Evolutionary conservation across 2,113 vertebrate species (phyloP).

Genomic region (Sinosuthora webbiana): DNA sequence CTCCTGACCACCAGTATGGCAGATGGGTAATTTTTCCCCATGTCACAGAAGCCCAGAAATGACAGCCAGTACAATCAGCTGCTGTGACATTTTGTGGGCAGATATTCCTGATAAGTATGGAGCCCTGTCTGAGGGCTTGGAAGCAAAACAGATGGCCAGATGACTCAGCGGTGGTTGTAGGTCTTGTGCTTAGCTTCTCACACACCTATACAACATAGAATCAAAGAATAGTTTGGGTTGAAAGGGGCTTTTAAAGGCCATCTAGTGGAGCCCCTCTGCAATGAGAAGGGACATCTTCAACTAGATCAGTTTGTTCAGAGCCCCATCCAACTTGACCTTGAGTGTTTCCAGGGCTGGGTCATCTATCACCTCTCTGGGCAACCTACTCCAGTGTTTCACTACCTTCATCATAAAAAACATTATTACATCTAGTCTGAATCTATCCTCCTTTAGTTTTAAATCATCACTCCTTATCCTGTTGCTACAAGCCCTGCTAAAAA

Average conservation of each 20-base stretch:
- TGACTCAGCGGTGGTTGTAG: neutral
- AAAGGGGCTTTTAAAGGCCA: neutral
- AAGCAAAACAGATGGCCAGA: neutral
- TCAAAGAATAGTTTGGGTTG: neutral
- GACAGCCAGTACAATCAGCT: neutral
- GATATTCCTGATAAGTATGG: neutral
- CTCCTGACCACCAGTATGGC: accelerated
- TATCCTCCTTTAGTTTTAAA: neutral
- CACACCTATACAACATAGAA: accelerated
- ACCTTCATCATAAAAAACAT: neutral
- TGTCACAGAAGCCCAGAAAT: neutral
- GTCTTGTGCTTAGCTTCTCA: neutral
- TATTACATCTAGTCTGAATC: neutral
- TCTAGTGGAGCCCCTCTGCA: neutral
- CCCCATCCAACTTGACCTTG: neutral
- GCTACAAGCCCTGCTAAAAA: neutral
- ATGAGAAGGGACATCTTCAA: neutral
- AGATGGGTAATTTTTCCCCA: neutral
- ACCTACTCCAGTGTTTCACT: neutral
- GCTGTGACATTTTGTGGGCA: neutral
- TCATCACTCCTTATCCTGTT: neutral
- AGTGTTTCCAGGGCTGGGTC: neutral
- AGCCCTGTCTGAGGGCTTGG: neutral
- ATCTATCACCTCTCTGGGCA: neutral
- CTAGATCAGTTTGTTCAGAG: neutral